Evolutionary conservation across 2,888 invertebrate genomes (phyloP).

Genomic region (Luperina nickerlii): DNA sequence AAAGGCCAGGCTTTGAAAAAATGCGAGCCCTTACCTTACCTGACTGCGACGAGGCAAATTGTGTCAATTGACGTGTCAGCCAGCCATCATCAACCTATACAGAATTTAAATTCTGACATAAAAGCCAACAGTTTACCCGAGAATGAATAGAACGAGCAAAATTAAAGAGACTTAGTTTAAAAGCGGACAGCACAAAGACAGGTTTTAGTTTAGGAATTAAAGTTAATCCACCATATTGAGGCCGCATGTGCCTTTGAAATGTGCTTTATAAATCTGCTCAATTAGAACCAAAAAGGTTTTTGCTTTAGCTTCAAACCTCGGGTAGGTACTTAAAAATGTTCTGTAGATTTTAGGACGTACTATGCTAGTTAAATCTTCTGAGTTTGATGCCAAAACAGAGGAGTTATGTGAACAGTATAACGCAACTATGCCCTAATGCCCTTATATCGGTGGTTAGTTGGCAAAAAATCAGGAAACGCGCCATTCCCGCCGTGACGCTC

Average conservation of each 20-base stretch:
- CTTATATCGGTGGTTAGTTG: constrained; percentile 27
- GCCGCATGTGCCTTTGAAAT: constrained; percentile 29
- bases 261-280: constrained; percentile 39
- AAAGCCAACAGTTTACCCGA: constrained; percentile 11
- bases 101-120: not conserved
- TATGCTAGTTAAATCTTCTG: constrained; percentile 22
- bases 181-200: constrained; percentile 29
- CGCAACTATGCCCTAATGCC: constrained; percentile 13
- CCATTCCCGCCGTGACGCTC: constrained; percentile 28
- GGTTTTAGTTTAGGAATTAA: constrained; percentile 45
- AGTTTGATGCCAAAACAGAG: constrained; percentile 21
- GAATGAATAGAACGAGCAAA: constrained; percentile 16
- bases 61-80: constrained; percentile 1
- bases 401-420: constrained; percentile 8
- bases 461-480: constrained; percentile 48
- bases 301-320: constrained; percentile 22
- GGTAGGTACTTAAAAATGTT: constrained; percentile 5
- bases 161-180: constrained; percentile 22
- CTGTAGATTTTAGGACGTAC: constrained; percentile 12
- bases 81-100: not conserved
- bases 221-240: constrained; percentile 35
- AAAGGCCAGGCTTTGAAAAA: constrained; percentile 2
- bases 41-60: constrained; percentile 2
- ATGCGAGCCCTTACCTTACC: not conserved
- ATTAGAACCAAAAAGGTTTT: constrained; percentile 37